phyloP scores from a whole-genome alignment of 1,140 invertebrate genomes.

The Neotoxoptera formosana region DNA sequence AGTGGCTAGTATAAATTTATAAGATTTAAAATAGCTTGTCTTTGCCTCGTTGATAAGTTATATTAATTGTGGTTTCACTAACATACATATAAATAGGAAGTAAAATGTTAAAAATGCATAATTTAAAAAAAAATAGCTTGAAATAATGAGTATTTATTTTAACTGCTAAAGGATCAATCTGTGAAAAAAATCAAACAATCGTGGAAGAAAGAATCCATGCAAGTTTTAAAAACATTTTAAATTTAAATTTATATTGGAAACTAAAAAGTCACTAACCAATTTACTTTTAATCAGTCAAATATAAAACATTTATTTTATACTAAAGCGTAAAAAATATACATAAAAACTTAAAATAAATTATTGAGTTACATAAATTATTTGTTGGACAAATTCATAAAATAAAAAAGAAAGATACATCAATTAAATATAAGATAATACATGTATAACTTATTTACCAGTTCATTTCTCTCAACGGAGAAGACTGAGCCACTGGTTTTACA shows the following conservation, averaged over 20 bases:
- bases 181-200: no score
- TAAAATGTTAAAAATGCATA: no score
- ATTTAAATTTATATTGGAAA: not conserved
- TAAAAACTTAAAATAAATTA: conserved; percentile 4
- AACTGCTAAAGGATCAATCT: no score
- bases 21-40: no score
- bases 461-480: conserved; percentile 53
- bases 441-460: conserved; percentile 22
- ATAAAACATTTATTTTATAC: not conserved
- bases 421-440: not conserved
- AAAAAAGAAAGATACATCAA: not conserved
- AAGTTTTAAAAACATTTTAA: no score
- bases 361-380: not conserved
- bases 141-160: no score
- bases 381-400: not conserved
- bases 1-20: no score
- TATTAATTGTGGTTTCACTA: no score
- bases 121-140: no score
- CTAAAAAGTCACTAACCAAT: not conserved
- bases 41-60: no score
- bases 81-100: no score
- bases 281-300: conserved; percentile 10
- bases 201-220: no score
- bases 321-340: not conserved
- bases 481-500: conserved; percentile 50